A percentile compares a stretch with the other conserved stretches of the same genome.
These are phyloP conservation scores for Gavialis gangeticus DNA, from an alignment of 2,113 vertebrate genomes.

Conservation along the genomic window DNA sequence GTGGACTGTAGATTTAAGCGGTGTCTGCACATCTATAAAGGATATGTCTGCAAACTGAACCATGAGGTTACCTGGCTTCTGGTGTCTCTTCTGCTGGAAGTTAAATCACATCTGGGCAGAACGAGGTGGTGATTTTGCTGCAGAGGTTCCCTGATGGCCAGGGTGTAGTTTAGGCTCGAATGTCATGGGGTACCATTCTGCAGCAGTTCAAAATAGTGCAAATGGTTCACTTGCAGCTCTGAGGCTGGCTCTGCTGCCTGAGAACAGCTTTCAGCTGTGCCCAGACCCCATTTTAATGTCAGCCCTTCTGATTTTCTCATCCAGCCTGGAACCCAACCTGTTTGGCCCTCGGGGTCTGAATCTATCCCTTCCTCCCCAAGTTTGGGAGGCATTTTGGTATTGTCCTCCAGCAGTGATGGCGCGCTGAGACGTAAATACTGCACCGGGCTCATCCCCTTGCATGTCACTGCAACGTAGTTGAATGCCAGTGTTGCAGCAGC, in stretches of 20 bases:
- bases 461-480: no score
- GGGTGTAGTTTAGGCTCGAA: background rate
- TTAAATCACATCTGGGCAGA: background rate
- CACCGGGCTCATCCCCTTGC: background rate
- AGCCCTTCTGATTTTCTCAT: background rate
- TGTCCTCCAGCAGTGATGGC: fast-evolving
- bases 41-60: background rate
- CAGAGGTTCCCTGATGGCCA: background rate
- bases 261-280: no score
- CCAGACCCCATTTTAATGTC: background rate
- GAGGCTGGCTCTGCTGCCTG: no score
- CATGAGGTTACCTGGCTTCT: background rate
- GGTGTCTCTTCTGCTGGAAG: background rate
- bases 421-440: fast-evolving
- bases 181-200: conserved; percentile 9
- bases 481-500: background rate
- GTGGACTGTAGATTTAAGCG: fast-evolving
- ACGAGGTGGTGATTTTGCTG: background rate
- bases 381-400: background rate
- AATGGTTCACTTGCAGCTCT: no score
- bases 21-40: background rate
- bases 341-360: background rate
- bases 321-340: background rate
- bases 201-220: background rate
- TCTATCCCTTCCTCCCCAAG: background rate